Conservation (phyloP, 2,113 vertebrate genomes). For the Ameiurus melas region DNA sequence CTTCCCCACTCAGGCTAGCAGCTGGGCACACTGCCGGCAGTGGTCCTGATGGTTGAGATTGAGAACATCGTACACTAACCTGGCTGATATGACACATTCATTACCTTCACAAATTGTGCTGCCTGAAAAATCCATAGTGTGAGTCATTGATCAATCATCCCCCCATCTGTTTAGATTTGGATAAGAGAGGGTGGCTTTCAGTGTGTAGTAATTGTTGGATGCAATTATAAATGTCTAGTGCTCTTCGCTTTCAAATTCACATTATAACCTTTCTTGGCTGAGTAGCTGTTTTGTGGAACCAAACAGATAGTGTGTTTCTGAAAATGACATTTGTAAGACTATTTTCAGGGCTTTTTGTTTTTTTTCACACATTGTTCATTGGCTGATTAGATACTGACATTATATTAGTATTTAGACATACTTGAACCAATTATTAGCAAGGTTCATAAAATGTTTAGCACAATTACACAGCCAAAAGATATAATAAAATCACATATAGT, state of each 20-base stretch:
- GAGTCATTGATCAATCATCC: conserved; percentile 44
- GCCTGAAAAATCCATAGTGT: conserved; percentile 48
- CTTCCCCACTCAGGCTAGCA: conserved; percentile 55
- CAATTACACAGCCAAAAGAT: background rate
- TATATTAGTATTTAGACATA: background rate
- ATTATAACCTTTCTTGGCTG: conserved; percentile 28
- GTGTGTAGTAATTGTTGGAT: conserved; percentile 30
- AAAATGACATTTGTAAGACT: conserved; percentile 31
- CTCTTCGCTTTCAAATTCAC: conserved; percentile 16
- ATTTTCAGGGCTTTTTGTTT: conserved; percentile 7
- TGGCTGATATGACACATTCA: conserved; percentile 53
- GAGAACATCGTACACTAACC: conserved; percentile 46
- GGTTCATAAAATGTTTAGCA: background rate
- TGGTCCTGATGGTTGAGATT: conserved; percentile 36
- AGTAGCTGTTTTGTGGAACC: conserved; percentile 34
- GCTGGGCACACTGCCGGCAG: conserved; percentile 38
- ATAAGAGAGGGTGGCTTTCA: conserved; percentile 8
- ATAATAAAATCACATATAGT: background rate
- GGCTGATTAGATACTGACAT: background rate
- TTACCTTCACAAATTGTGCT: conserved; percentile 48
- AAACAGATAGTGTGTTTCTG: background rate
- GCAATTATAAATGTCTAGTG: conserved; percentile 39
- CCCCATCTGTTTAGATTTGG: conserved; percentile 47
- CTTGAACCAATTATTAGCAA: background rate
- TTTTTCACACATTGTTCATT: background rate